A percentile compares a stretch with the other conserved stretches of the same genome.
Conservation (phyloP, 2,797 vertebrate species). For the Florisuga fusca region DNA sequence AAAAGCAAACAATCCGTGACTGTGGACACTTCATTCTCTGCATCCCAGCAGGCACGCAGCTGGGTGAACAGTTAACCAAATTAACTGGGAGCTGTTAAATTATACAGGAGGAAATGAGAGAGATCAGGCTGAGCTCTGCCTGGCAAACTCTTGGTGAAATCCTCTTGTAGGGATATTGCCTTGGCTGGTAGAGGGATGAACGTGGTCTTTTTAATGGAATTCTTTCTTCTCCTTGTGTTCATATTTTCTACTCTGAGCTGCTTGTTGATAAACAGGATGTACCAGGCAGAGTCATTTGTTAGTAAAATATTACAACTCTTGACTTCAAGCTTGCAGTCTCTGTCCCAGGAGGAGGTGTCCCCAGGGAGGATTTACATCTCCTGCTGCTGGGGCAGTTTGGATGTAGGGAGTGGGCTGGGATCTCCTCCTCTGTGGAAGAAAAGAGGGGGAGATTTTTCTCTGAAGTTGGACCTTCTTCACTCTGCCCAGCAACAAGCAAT, state of each 20-base stretch:
- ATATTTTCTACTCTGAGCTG: not conserved
- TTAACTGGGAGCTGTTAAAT: not conserved
- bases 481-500: not conserved
- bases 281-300: not conserved
- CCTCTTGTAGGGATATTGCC: fast-evolving
- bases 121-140: not conserved
- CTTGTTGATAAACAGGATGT: not conserved
- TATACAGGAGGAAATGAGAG: not conserved
- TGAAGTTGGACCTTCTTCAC: not conserved
- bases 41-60: not conserved
- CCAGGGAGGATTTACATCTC: not conserved
- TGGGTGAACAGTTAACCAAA: not conserved
- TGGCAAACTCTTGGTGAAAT: not conserved
- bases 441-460: not conserved
- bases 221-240: not conserved
- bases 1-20: not conserved
- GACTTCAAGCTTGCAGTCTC: not conserved
- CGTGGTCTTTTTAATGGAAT: not conserved
- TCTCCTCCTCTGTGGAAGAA: not conserved
- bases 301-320: not conserved
- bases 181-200: not conserved
- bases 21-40: not conserved
- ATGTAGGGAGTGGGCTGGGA: not conserved
- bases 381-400: not conserved
- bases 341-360: not conserved